Base-by-base conservation (phyloP, 1,140 invertebrate genomes). In the Papilio dardanus region DNA sequence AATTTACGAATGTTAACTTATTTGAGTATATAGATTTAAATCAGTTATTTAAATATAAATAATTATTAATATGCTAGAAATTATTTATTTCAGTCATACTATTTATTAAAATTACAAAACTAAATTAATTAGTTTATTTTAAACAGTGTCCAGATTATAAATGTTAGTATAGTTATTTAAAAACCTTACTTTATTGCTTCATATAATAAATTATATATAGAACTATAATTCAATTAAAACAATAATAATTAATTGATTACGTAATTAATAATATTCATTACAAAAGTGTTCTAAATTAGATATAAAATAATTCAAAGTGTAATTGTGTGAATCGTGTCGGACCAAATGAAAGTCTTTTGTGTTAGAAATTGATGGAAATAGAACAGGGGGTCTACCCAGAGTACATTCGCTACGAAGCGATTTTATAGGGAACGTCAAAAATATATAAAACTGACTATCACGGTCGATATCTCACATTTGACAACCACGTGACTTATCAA, bases 1-100 rank as follows among this genome's bases (percentile, higher is more conserved):
- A 37, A 54, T 73, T 31, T 58, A 58, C 71, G 71, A 73, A 73
- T 54, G 50, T 73, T 73, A 33, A 24, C 28, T 37, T 69, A 37
- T 37, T 24, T 24, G 42, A 37, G 19, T 62, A 28, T 10, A 28
- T 58, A 58, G 6, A 62, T 58, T 58, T 28, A 54, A 24, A 54
- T 8, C 1, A 24, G 6, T 14, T 3, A 10, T 12, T 46, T 6
- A n/a, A 46, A 46, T n/a, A 46, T 46, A 19, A 46, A 16, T 46
- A 19, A 19, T 46, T 46, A n/a, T 19, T 46, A n/a, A n/a, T n/a
- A n/a, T n/a, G n/a, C n/a, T n/a, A n/a, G n/a, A n/a, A 19, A 19
- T 46, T 46, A n/a, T 19, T 46, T 19, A 19, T 6, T 46, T 46
- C n/a, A 42, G 3, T n/a, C n/a, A n/a, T n/a, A n/a, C n/a, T n/a